These are phyloP conservation scores for Drosophila nebulosa DNA, from an alignment of 1,140 invertebrate genomes.

Conservation along the genomic window DNA sequence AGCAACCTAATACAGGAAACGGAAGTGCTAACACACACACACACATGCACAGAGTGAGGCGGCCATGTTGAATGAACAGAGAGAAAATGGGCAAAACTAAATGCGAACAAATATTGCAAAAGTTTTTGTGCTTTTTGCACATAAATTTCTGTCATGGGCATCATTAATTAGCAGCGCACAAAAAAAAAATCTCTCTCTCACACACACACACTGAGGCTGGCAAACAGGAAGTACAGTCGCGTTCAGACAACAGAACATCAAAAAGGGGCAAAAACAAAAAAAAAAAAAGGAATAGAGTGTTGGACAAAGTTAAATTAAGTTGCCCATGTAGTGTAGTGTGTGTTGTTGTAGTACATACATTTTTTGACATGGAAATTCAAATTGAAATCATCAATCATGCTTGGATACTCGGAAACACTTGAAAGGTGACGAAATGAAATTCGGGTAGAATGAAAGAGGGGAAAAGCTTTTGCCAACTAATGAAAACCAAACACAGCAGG, in stretches of 20 bases:
- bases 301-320: slow-evolving; percentile 74
- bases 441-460: slow-evolving; percentile 19
- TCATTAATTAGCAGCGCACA: slow-evolving; percentile 70
- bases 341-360: neutral
- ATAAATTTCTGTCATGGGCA: slow-evolving; percentile 78
- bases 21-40: slow-evolving; percentile 58
- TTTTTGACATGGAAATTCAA: slow-evolving; percentile 71
- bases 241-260: slow-evolving; percentile 20
- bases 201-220: slow-evolving; percentile 15
- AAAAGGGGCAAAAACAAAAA: neutral
- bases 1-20: slow-evolving; percentile 69
- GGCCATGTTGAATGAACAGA: neutral
- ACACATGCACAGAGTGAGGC: slow-evolving; percentile 15
- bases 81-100: slow-evolving; percentile 44
- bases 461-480: slow-evolving; percentile 57
- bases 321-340: slow-evolving; percentile 32
- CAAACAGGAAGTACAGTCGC: slow-evolving; percentile 63
- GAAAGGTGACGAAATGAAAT: slow-evolving; percentile 26
- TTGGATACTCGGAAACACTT: slow-evolving; percentile 21
- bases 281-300: slow-evolving; percentile 37
- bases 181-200: slow-evolving; percentile 16
- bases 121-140: slow-evolving; percentile 60
- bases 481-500: slow-evolving; percentile 77
- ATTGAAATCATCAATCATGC: slow-evolving; percentile 79
- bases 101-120: slow-evolving; percentile 75